phyloP scores from a whole-genome alignment of 1,140 invertebrate species.

The Leptinotarsa lineolata region DNA sequence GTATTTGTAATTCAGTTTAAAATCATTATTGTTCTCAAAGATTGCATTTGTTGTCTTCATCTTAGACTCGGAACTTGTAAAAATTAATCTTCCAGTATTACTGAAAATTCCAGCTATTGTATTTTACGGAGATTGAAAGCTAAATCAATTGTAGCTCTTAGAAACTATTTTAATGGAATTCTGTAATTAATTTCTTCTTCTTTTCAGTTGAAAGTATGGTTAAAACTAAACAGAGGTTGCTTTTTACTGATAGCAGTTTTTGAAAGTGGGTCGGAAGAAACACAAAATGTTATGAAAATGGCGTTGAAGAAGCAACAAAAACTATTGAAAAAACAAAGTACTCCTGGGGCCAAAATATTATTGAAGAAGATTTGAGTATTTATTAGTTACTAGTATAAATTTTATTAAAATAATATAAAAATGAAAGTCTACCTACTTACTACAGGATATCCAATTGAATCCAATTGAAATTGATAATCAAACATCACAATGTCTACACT shows the following conservation, averaged over 20 bases:
- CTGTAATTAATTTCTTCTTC: not conserved
- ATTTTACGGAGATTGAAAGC: slow-evolving; percentile 10
- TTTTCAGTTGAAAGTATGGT: slow-evolving; percentile 59
- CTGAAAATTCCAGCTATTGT: not conserved
- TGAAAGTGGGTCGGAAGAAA: slow-evolving; percentile 55
- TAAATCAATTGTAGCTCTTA: too few relatives aligned
- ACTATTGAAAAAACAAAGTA: slow-evolving; percentile 54
- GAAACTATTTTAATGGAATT: not conserved
- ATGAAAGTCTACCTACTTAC: too few relatives aligned
- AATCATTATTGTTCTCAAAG: too few relatives aligned
- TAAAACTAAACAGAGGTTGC: slow-evolving; percentile 65
- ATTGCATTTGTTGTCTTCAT: too few relatives aligned
- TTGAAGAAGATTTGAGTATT: slow-evolving; percentile 56
- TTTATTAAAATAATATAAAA: too few relatives aligned
- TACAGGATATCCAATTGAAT: too few relatives aligned
- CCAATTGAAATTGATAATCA: too few relatives aligned
- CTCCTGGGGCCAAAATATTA: slow-evolving; percentile 60
- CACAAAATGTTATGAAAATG: slow-evolving; percentile 46
- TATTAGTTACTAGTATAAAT: not conserved
- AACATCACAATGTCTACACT: too few relatives aligned
- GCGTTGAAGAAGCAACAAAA: slow-evolving; percentile 45
- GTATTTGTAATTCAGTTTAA: too few relatives aligned
- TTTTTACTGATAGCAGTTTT: slow-evolving; percentile 63
- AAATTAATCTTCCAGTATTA: too few relatives aligned
- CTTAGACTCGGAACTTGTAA: too few relatives aligned